phyloP scores from a whole-genome alignment of 2,888 invertebrate genomes.

The Sphaeridia pumilis region DNA sequence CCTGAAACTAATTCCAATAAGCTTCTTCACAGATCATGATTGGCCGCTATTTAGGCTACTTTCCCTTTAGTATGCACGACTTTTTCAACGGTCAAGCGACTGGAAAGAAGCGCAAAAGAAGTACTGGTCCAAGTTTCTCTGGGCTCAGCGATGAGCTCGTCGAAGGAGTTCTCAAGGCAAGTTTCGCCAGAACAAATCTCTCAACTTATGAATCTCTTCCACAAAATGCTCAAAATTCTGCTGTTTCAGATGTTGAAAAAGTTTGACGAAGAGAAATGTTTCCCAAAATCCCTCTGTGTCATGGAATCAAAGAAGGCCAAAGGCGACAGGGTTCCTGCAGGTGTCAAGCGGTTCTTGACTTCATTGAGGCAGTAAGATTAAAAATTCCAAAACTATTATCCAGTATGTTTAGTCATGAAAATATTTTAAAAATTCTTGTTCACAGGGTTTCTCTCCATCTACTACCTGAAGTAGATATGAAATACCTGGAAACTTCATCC shows the following conservation, averaged over 20 bases:
- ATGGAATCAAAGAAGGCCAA: background rate
- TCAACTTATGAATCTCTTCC: too few species aligned
- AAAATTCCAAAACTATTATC: too few species aligned
- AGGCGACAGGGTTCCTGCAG: background rate
- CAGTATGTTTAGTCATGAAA: too few species aligned
- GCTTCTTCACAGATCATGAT: background rate
- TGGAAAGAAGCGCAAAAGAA: background rate
- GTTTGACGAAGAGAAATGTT: background rate
- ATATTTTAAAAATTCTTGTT: too few species aligned
- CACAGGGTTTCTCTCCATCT: too few species aligned
- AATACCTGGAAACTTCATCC: too few species aligned
- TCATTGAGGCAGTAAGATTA: background rate
- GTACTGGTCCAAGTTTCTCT: too few species aligned
- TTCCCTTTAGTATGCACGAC: conserved; percentile 1
- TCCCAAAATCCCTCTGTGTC: background rate
- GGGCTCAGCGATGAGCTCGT: background rate
- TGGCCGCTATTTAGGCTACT: background rate
- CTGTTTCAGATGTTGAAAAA: background rate
- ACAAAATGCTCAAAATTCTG: too few species aligned
- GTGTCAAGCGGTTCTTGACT: background rate
- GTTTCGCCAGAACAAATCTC: too few species aligned
- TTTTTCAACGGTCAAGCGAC: background rate
- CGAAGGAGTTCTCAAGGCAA: background rate
- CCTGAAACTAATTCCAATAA: too few species aligned
- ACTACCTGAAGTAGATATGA: too few species aligned